phyloP scores from a whole-genome alignment of 2,888 invertebrate species.

The Liopterus haemorrhoidalis region DNA sequence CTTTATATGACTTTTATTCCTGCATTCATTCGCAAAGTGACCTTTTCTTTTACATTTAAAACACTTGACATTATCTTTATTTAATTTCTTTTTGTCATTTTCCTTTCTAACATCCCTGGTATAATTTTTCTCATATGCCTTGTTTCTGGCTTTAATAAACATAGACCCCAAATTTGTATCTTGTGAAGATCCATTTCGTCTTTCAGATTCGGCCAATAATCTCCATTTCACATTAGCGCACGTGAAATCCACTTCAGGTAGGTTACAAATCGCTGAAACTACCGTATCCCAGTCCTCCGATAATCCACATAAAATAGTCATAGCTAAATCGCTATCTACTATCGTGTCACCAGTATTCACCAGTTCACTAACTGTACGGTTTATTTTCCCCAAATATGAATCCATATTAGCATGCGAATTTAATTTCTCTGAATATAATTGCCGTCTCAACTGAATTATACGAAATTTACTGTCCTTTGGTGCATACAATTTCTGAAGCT shows the following conservation, averaged over 20 bases:
- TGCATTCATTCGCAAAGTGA: conserved; percentile 6
- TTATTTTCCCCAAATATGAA: conserved; percentile 18
- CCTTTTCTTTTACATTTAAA: background rate
- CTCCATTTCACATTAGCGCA: conserved; percentile 2
- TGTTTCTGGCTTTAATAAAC: conserved; percentile 1
- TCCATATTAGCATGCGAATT: conserved; percentile 11
- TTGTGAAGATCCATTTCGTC: no score
- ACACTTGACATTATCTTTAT: conserved; percentile 1
- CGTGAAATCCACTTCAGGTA: conserved; percentile 7
- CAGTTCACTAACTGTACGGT: conserved; percentile 16
- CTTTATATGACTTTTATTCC: no score
- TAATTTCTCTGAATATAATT: conserved; percentile 13
- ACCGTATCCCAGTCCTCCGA: conserved; percentile 17
- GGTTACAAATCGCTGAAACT: conserved; percentile 14
- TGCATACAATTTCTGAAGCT: conserved; percentile 16
- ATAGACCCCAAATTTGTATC: no score
- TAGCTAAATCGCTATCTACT: conserved; percentile 19
- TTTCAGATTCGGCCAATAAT: conserved; percentile 8
- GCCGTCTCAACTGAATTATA: conserved; percentile 15
- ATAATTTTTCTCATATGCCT: background rate
- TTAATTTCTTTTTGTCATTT: background rate
- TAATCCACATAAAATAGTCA: conserved; percentile 18
- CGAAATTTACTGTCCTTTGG: conserved; percentile 18
- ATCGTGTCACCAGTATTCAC: conserved; percentile 11
- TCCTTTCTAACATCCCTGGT: background rate